Conservation (phyloP, 2,888 invertebrate species). For the Epiblema foenella region DNA sequence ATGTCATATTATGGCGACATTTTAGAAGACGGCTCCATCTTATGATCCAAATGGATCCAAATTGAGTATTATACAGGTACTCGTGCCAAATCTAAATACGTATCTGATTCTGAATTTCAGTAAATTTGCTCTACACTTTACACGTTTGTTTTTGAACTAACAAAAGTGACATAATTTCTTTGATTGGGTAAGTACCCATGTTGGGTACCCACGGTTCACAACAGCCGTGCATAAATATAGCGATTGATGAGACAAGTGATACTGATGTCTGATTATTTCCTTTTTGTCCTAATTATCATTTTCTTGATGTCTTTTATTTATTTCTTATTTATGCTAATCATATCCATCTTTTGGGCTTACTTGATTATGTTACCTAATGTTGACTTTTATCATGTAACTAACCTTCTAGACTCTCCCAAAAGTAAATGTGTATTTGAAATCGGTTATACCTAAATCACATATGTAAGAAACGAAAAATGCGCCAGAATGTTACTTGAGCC, state of each 20-base stretch:
- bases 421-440: neutral
- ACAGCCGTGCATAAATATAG: neutral
- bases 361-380: neutral
- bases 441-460: neutral
- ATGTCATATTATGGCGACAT: no score
- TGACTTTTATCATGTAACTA: neutral
- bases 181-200: no score
- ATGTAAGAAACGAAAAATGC: slow-evolving; percentile 10
- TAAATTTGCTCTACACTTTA: slow-evolving; percentile 1
- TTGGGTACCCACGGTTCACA: no score
- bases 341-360: no score
- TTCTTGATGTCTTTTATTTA: neutral
- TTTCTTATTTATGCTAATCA: no score
- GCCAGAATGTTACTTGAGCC: slow-evolving; percentile 8
- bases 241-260: neutral
- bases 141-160: neutral
- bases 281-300: neutral
- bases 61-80: neutral
- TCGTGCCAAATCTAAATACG: slow-evolving; percentile 6
- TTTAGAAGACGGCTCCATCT: neutral
- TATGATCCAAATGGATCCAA: neutral
- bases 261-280: neutral
- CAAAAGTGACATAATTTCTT: neutral
- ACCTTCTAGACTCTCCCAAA: neutral
- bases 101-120: neutral